Percentiles rank a stretch among this genome's conserved stretches.
These are phyloP conservation scores for Ariolimax columbianus DNA, from an alignment of 2,888 invertebrate species.

Conservation along the genomic window DNA sequence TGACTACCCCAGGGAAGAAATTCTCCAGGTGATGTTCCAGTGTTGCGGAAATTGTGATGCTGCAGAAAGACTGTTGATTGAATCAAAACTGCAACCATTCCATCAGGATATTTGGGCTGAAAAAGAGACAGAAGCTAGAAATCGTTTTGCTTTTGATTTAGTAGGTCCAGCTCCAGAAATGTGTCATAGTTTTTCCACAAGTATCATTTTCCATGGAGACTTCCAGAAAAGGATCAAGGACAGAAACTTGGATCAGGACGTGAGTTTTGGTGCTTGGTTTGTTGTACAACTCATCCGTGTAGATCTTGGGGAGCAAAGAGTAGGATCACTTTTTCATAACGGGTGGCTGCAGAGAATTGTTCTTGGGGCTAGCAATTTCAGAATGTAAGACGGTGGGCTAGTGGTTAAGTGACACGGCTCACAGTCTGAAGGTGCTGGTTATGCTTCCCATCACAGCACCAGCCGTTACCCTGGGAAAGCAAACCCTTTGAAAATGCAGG, in stretches of 20 bases:
- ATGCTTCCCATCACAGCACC: too few species aligned
- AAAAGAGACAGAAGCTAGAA: conserved; percentile 27
- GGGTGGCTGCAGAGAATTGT: too few species aligned
- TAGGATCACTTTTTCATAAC: too few species aligned
- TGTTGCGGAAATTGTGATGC: conserved; percentile 61
- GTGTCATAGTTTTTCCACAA: conserved; percentile 65
- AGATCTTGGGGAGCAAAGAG: too few species aligned
- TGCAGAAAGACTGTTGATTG: conserved; percentile 56
- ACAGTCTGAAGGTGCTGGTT: too few species aligned
- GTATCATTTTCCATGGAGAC: conserved; percentile 62
- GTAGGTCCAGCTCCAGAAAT: conserved; percentile 43
- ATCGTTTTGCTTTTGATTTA: conserved; percentile 31
- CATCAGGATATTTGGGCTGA: conserved; percentile 61
- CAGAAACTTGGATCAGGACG: conserved; percentile 61
- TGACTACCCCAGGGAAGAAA: conserved; percentile 65
- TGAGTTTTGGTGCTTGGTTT: conserved; percentile 47
- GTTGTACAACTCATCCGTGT: too few species aligned
- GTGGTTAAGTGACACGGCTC: too few species aligned
- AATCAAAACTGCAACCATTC: conserved; percentile 56
- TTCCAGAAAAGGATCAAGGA: conserved; percentile 64
- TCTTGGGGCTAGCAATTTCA: too few species aligned
- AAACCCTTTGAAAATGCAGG: too few species aligned
- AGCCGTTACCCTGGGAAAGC: too few species aligned
- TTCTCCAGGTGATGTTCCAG: conserved; percentile 64
- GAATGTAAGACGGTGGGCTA: too few species aligned